These are phyloP conservation scores for Diloba caeruleocephala DNA, from an alignment of 2,888 invertebrate genomes.

Conservation along the genomic window DNA sequence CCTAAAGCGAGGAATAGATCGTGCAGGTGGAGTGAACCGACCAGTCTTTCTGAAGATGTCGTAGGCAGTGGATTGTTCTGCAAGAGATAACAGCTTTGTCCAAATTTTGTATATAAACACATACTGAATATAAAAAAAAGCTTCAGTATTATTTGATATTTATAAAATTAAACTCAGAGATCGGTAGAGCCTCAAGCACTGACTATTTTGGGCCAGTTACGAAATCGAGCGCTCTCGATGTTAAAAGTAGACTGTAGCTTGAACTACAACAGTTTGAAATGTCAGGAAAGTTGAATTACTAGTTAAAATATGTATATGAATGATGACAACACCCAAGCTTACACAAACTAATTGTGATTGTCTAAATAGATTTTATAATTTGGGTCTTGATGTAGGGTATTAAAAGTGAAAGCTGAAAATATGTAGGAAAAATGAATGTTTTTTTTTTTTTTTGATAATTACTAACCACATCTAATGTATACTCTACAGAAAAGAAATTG, in stretches of 20 bases:
- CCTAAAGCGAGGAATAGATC: conserved; percentile 95
- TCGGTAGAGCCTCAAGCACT: conserved; percentile 15
- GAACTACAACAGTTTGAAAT: conserved; percentile 15
- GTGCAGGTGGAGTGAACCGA: conserved; percentile 95
- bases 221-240: conserved; percentile 24
- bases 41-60: conserved; percentile 93
- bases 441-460: too few relatives aligned
- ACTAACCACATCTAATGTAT: too few relatives aligned
- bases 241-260: conserved; percentile 23
- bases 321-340: conserved; percentile 11
- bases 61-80: conserved; percentile 92
- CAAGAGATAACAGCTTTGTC: conserved; percentile 35
- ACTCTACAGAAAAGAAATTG: too few relatives aligned
- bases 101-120: conserved; percentile 3
- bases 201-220: conserved; percentile 31
- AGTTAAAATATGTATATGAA: background rate
- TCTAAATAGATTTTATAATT: conserved; percentile 16
- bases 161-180: conserved; percentile 12
- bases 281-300: conserved; percentile 8
- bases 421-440: too few relatives aligned
- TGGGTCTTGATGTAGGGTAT: too few relatives aligned
- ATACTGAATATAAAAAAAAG: background rate
- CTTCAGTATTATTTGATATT: background rate
- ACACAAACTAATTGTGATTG: conserved; percentile 5
- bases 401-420: too few relatives aligned